A percentile compares a stretch with the other conserved stretches of the same genome.
Conservation (phyloP, 2,888 invertebrate genomes). For the Leuctra nigra region DNA sequence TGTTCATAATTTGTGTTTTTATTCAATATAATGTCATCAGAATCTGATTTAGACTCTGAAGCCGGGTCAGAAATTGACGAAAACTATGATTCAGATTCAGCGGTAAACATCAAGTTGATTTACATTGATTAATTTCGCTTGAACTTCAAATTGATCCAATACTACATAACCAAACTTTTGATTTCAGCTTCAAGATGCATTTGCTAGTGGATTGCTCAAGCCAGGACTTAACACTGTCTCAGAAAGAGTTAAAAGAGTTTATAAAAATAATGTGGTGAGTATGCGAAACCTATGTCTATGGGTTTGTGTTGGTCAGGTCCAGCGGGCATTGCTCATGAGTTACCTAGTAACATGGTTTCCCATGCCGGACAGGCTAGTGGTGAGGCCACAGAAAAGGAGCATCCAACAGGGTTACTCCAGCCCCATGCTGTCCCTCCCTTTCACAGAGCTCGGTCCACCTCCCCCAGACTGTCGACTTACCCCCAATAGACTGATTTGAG, state of each 20-base stretch:
- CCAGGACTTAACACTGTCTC: conserved; percentile 71
- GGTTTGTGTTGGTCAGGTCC: conserved; percentile 28
- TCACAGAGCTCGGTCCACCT: no score
- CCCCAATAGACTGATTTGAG: no score
- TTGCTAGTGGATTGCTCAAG: conserved; percentile 75
- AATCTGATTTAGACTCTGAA: background rate
- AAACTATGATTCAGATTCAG: conserved; percentile 9
- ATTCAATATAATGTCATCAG: background rate
- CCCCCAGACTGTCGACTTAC: no score
- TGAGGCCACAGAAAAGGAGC: no score
- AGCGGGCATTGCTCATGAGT: no score
- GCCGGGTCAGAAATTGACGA: background rate
- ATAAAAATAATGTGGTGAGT: conserved; percentile 69
- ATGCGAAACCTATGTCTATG: conserved; percentile 31
- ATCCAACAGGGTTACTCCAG: no score
- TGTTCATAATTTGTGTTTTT: background rate
- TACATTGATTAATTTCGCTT: no score
- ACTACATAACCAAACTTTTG: background rate
- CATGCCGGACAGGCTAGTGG: no score
- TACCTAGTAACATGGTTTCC: no score
- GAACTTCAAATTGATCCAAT: no score
- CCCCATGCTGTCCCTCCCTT: no score
- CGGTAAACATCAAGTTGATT: background rate
- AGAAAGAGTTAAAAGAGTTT: conserved; percentile 50
- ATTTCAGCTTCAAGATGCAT: conserved; percentile 82